These are phyloP conservation scores for Aleiodes alternator DNA, from an alignment of 2,888 invertebrate species.

Conservation along the genomic window DNA sequence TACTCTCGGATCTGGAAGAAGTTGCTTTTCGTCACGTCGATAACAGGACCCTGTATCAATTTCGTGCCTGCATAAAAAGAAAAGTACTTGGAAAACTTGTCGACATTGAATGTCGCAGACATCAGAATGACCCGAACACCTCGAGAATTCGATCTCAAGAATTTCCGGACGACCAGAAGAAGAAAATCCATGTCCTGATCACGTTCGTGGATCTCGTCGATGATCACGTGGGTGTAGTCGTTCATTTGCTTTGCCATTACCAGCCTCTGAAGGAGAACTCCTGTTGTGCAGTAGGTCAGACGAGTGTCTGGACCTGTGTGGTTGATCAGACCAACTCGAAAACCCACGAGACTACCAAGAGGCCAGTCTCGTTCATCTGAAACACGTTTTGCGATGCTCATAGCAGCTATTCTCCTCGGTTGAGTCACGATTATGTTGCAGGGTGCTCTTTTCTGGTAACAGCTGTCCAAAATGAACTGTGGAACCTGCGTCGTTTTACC, in stretches of 20 bases:
- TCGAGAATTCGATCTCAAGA: slow-evolving; percentile 82
- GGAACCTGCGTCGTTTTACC: slow-evolving; percentile 94
- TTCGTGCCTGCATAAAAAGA: slow-evolving; percentile 71
- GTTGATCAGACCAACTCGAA: slow-evolving; percentile 87
- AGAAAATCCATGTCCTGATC: slow-evolving; percentile 95
- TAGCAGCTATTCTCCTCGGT: slow-evolving; percentile 94
- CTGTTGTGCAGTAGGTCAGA: slow-evolving; percentile 92
- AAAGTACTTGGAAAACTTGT: slow-evolving; percentile 85
- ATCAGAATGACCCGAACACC: slow-evolving; percentile 88
- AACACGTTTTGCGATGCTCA: slow-evolving; percentile 91
- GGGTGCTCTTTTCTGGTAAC: slow-evolving; percentile 78
- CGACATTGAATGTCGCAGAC: slow-evolving; percentile 93
- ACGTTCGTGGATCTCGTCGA: slow-evolving; percentile 96
- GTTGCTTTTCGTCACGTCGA: slow-evolving; percentile 77
- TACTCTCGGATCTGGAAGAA: slow-evolving; percentile 80
- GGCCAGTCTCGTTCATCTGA: slow-evolving; percentile 89
- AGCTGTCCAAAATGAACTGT: slow-evolving; percentile 92
- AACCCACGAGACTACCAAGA: slow-evolving; percentile 90
- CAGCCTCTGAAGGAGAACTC: slow-evolving; percentile 88
- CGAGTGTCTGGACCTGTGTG: slow-evolving; percentile 82
- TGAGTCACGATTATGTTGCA: slow-evolving; percentile 96
- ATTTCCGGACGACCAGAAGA: slow-evolving; percentile 87
- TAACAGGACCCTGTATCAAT: slow-evolving; percentile 77
- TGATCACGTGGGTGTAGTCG: slow-evolving; percentile 90
- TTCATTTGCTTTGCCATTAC: slow-evolving; percentile 83